Conservation (phyloP, 1,140 invertebrate genomes). For the Microplitis mediator region DNA sequence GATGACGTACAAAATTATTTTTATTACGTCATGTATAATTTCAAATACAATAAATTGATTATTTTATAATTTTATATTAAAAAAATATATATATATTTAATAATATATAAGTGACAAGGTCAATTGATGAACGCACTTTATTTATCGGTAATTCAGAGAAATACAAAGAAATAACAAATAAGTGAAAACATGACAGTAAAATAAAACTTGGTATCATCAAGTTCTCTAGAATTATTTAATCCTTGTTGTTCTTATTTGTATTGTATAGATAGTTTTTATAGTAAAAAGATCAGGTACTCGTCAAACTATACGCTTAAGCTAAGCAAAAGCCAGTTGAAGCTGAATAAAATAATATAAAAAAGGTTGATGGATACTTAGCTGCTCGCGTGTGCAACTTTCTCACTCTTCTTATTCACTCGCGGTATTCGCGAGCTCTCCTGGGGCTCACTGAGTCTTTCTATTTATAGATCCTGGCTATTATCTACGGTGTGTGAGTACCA, state of each 20-base stretch:
- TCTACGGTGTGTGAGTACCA: slow-evolving; percentile 16
- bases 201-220: no score
- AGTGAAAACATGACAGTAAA: no score
- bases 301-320: neutral
- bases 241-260: neutral
- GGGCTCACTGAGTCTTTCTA: neutral
- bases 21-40: no score
- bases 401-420: neutral
- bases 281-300: neutral
- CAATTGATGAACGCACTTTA: no score
- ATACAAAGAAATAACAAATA: no score
- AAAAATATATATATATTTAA: no score
- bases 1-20: no score
- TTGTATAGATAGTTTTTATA: neutral
- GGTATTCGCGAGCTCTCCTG: neutral
- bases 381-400: neutral
- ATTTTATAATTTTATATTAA: no score
- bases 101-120: no score
- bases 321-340: neutral
- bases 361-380: neutral
- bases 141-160: no score
- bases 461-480: slow-evolving; percentile 24
- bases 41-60: no score
- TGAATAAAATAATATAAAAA: neutral
- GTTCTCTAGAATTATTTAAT: no score